phyloP scores from a whole-genome alignment of 2,113 vertebrate species.

The Clarias batrachus region DNA sequence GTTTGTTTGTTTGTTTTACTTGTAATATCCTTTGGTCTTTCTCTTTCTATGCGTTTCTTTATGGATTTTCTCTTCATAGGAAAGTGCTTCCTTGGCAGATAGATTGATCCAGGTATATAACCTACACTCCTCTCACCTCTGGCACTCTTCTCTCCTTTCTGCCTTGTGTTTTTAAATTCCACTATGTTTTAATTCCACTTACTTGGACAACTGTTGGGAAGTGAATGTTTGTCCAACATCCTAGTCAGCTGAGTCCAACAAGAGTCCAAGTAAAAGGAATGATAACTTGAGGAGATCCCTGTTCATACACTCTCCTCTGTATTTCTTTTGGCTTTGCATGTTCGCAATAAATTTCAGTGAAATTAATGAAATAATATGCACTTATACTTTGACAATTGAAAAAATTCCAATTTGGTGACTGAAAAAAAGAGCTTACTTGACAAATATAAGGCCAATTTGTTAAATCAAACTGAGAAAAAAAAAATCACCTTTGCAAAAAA shows the following conservation, averaged over 20 bases:
- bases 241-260: neutral
- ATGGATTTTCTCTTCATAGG: slow-evolving; percentile 94
- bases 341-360: neutral
- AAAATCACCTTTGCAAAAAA: slow-evolving; percentile 16
- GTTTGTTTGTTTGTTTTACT: slow-evolving; percentile 51
- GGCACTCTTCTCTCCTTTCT: slow-evolving; percentile 5
- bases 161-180: slow-evolving; percentile 19
- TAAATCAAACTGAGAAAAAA: neutral
- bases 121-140: slow-evolving; percentile 54
- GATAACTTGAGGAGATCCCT: neutral
- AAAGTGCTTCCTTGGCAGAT: slow-evolving; percentile 99
- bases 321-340: slow-evolving; percentile 36
- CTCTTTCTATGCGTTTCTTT: slow-evolving; percentile 76
- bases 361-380: neutral
- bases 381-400: neutral
- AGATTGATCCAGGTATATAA: slow-evolving; percentile 99
- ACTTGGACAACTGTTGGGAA: slow-evolving; percentile 20
- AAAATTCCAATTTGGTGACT: slow-evolving; percentile 23
- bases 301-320: neutral
- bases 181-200: neutral
- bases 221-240: slow-evolving; percentile 19
- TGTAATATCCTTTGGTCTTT: slow-evolving; percentile 74
- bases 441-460: neutral
- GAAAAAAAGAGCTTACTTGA: neutral
- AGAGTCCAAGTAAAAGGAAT: slow-evolving; percentile 10